phyloP scores from a whole-genome alignment of 1,140 invertebrate genomes.

The Penaeus indicus region DNA sequence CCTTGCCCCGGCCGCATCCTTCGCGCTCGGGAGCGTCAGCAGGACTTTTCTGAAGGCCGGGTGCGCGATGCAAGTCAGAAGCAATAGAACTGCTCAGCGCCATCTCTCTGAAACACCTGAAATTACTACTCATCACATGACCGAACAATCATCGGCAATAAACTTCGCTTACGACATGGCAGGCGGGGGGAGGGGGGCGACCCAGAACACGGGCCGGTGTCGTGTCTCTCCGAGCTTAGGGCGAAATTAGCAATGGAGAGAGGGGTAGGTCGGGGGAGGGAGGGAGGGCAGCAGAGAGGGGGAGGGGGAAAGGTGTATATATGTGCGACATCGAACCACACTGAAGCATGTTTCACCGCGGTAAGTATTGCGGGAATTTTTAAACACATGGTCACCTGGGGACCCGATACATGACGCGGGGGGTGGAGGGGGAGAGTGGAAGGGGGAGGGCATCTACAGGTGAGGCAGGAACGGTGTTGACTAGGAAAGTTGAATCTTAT shows the following conservation, averaged over 20 bases:
- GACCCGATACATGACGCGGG: background rate
- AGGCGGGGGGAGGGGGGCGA: slow-evolving; percentile 26
- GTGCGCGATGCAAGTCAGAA: no score
- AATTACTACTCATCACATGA: no score
- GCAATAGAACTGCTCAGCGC: no score
- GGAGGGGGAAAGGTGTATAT: background rate
- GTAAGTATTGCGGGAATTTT: no score
- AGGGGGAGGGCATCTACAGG: background rate
- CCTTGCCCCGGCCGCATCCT: background rate
- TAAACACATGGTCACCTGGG: no score
- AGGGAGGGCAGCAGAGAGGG: no score
- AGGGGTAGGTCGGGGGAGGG: background rate
- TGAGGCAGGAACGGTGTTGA: background rate
- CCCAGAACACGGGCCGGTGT: slow-evolving; percentile 11
- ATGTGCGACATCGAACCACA: no score
- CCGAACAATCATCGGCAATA: no score
- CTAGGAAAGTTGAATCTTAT: no score
- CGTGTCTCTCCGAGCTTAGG: background rate
- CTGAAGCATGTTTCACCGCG: no score
- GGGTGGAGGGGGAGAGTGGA: background rate
- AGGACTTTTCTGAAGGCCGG: no score
- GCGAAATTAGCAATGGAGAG: background rate
- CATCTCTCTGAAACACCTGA: no score
- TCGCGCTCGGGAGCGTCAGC: background rate
- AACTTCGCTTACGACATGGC: background rate